Percentiles rank a stretch among this genome's conserved stretches.
These are phyloP conservation scores for Cyclopterus lumpus DNA, from an alignment of 2,797 vertebrate genomes.

Conservation along the genomic window DNA sequence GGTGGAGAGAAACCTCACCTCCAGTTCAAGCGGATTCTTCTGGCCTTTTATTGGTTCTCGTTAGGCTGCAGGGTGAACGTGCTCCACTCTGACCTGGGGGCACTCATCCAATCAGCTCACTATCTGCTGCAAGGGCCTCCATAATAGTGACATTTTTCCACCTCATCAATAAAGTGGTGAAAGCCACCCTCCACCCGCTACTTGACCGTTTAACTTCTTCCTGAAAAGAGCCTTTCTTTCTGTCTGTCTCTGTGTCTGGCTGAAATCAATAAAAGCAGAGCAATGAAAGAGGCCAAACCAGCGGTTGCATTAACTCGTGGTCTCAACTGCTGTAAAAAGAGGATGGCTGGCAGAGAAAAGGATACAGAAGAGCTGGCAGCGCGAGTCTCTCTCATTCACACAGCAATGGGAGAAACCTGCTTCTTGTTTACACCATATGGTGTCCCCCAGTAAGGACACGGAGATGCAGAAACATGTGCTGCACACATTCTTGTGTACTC, in stretches of 20 bases:
- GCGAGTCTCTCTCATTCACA: slow-evolving; percentile 52
- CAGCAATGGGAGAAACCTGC: slow-evolving; percentile 35
- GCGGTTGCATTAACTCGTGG: slow-evolving; percentile 80
- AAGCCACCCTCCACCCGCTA: slow-evolving; percentile 87
- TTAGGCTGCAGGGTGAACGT: slow-evolving; percentile 84
- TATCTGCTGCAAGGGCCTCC: slow-evolving; percentile 87
- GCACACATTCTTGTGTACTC: background rate
- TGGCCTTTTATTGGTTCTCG: slow-evolving; percentile 84
- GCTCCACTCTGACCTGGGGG: slow-evolving; percentile 85
- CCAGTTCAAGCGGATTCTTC: slow-evolving; percentile 83
- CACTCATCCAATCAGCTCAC: slow-evolving; percentile 89
- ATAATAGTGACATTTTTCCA: slow-evolving; percentile 92
- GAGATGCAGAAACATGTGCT: slow-evolving; percentile 23
- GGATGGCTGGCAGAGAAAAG: slow-evolving; percentile 62
- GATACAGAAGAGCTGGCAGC: slow-evolving; percentile 49
- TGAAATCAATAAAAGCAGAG: slow-evolving; percentile 88
- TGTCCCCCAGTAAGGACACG: slow-evolving; percentile 27
- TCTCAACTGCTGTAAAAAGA: slow-evolving; percentile 73
- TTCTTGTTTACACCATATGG: slow-evolving; percentile 34
- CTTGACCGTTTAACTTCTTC: slow-evolving; percentile 91
- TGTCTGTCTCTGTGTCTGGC: slow-evolving; percentile 82
- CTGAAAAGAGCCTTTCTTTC: slow-evolving; percentile 88
- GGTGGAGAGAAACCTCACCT: slow-evolving; percentile 79
- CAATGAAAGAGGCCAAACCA: slow-evolving; percentile 81
- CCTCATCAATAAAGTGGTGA: slow-evolving; percentile 90